Conservation (phyloP, 1,140 invertebrate species). For the Drosophila prosaltans region DNA sequence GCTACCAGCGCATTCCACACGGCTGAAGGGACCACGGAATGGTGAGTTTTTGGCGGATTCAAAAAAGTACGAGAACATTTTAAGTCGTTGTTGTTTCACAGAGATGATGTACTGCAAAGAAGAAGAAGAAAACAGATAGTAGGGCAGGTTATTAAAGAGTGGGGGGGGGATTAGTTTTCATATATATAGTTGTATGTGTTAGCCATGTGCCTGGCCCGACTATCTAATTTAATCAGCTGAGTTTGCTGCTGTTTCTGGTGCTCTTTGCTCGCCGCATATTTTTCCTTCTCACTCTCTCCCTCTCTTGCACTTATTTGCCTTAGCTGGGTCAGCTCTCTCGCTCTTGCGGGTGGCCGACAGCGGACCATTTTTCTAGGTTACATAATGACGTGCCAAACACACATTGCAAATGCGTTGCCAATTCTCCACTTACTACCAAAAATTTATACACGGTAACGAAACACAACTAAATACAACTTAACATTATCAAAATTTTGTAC, state of each 20-base stretch:
- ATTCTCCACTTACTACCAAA: not conserved
- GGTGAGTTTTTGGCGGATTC: slow-evolving; percentile 90
- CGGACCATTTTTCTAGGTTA: slow-evolving; percentile 62
- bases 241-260: slow-evolving; percentile 13
- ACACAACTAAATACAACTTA: not conserved
- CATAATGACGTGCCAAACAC: slow-evolving; percentile 61
- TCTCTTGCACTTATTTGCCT: not conserved
- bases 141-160: not conserved
- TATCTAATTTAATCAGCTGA: slow-evolving; percentile 71
- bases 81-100: slow-evolving; percentile 17
- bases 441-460: not conserved
- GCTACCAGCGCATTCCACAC: slow-evolving; percentile 86
- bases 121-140: not conserved
- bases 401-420: not conserved
- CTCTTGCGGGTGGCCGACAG: not conserved
- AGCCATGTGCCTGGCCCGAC: slow-evolving; percentile 29
- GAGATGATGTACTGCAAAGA: slow-evolving; percentile 36
- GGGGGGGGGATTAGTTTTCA: not conserved
- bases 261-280: not conserved
- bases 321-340: slow-evolving; percentile 10
- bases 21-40: slow-evolving; percentile 88
- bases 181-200: not conserved
- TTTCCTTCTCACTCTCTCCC: not conserved
- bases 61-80: slow-evolving; percentile 89
- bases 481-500: not conserved